Evolutionary conservation across 1,140 invertebrate genomes (phyloP).

Genomic region (Drosophila insularis): DNA sequence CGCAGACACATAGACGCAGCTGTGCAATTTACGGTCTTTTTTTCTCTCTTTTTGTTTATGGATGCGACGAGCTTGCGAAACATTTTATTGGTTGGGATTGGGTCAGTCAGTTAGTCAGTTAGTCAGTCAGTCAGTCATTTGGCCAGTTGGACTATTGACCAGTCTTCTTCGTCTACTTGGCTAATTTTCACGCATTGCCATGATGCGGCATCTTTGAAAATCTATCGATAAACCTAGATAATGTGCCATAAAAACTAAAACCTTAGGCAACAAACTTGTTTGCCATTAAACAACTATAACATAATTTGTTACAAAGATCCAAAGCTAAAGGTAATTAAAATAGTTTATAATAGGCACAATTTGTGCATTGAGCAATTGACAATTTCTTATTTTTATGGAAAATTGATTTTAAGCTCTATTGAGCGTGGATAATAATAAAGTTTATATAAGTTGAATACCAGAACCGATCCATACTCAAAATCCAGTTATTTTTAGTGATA

Average conservation of each 20-base stretch:
- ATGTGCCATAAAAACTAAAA: constrained; percentile 36
- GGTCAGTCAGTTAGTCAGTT: no score
- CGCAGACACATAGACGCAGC: constrained; percentile 53
- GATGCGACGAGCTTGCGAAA: constrained; percentile 71
- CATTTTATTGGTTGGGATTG: constrained; percentile 46
- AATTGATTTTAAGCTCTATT: no score
- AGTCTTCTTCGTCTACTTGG: constrained; percentile 23
- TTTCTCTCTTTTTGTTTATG: constrained; percentile 37
- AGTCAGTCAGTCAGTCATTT: constrained; percentile 28
- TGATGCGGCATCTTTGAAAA: constrained; percentile 49
- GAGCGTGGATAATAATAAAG: no score
- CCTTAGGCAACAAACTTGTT: constrained; percentile 71
- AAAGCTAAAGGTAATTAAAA: not conserved
- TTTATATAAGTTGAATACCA: no score
- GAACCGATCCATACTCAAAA: no score
- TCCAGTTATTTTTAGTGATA: no score
- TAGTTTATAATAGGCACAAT: not conserved
- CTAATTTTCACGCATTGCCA: constrained; percentile 54
- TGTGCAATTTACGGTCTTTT: constrained; percentile 69
- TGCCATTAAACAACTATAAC: constrained; percentile 9
- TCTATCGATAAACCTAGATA: constrained; percentile 12
- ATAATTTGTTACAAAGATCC: not conserved
- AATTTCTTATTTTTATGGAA: no score
- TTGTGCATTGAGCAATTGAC: not conserved
- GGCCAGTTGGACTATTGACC: constrained; percentile 26